These are phyloP conservation scores for Epizoanthus stellaris DNA, from an alignment of 92 coral and sea anemone species.

Conservation along the genomic window DNA sequence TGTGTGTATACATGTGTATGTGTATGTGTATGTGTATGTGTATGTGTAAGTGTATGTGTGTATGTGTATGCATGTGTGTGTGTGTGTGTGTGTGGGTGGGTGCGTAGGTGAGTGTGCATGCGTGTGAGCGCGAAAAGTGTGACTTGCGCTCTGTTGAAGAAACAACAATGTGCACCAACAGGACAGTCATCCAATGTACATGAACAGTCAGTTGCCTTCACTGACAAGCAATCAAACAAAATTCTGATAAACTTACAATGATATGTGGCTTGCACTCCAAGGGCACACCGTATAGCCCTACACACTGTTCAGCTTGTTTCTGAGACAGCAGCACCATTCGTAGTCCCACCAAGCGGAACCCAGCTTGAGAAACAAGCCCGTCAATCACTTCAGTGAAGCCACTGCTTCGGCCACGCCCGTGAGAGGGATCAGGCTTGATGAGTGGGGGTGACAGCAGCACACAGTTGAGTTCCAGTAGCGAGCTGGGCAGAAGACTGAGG, in stretches of 20 bases:
- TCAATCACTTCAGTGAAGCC: slow-evolving; percentile 90
- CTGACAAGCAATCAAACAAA: neutral
- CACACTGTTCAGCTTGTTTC: slow-evolving; percentile 80
- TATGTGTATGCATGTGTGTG: no score
- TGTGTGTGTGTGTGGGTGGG: no score
- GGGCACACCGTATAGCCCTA: slow-evolving; percentile 69
- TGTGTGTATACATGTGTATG: no score
- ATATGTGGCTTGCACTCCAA: slow-evolving; percentile 70
- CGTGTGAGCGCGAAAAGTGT: no score
- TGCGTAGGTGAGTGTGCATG: no score
- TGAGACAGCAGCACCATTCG: slow-evolving; percentile 82
- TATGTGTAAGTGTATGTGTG: no score
- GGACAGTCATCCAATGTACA: no score
- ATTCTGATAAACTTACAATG: slow-evolving; percentile 59
- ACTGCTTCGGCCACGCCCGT: slow-evolving; percentile 51
- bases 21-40: no score
- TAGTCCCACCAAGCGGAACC: slow-evolving; percentile 82
- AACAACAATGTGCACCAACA: neutral
- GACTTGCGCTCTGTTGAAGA: no score
- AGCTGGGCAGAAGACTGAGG: slow-evolving; percentile 64
- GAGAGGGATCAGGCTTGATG: slow-evolving; percentile 45
- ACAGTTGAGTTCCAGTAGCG: slow-evolving; percentile 92
- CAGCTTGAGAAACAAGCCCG: slow-evolving; percentile 68
- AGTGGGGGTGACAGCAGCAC: slow-evolving; percentile 79
- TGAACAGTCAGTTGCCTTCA: neutral